These are phyloP conservation scores for Caenorhabditis wallacei DNA, from an alignment of 2,888 invertebrate genomes.

Conservation along the genomic window DNA sequence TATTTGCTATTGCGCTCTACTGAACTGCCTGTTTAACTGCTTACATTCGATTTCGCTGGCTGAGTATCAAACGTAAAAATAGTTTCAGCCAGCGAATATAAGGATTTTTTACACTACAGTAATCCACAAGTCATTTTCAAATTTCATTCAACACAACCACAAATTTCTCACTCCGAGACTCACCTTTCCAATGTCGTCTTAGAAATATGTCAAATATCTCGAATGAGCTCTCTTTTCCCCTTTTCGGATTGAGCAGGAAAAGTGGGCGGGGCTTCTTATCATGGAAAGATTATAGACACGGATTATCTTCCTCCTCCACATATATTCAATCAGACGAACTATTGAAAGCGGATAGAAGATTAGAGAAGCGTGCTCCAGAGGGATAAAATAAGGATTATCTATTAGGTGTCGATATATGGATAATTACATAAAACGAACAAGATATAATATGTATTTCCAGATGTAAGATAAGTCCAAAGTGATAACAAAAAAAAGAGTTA, in stretches of 20 bases:
- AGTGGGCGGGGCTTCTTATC: constrained; percentile 48
- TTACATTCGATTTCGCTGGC: no score
- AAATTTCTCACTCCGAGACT: constrained; percentile 10
- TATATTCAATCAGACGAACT: constrained; percentile 31
- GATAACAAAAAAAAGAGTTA: constrained; percentile 16
- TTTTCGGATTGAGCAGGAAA: background rate
- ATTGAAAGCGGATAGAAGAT: constrained; percentile 24
- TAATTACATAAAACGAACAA: constrained; percentile 12
- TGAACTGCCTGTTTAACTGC: no score
- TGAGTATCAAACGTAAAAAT: no score
- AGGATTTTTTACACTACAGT: no score
- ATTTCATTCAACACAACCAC: background rate
- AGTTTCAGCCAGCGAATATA: no score
- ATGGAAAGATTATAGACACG: constrained; percentile 13
- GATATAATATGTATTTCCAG: constrained; percentile 15
- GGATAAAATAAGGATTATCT: constrained; percentile 15
- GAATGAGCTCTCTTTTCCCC: constrained; percentile 13
- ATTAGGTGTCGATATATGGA: constrained; percentile 4
- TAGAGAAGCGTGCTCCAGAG: background rate
- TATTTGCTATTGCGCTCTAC: no score
- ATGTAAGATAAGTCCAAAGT: constrained; percentile 3
- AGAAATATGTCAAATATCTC: constrained; percentile 5
- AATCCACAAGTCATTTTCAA: no score
- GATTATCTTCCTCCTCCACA: constrained; percentile 30
- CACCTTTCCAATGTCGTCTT: constrained; percentile 14